These are phyloP conservation scores for Glomeris marginata DNA, from an alignment of 2,888 invertebrate genomes.

Conservation along the genomic window DNA sequence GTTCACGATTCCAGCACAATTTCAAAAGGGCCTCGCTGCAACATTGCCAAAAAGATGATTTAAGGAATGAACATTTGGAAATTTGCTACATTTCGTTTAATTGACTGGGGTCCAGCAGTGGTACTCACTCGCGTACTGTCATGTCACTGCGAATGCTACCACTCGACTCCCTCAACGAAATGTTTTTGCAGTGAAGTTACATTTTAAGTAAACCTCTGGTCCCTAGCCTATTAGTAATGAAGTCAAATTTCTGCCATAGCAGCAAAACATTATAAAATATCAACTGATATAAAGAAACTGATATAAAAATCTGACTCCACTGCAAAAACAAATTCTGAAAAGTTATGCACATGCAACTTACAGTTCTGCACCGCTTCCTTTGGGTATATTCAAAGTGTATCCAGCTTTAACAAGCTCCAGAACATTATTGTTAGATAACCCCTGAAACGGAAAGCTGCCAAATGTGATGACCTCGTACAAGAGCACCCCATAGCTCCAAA, in stretches of 20 bases:
- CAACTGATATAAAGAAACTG: not conserved
- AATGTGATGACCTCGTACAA: slow-evolving; percentile 72
- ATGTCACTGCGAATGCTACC: no score
- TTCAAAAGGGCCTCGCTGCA: slow-evolving; percentile 55
- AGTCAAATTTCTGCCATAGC: no score
- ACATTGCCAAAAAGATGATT: slow-evolving; percentile 12
- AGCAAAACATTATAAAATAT: not conserved
- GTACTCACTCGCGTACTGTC: no score
- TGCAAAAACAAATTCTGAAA: no score
- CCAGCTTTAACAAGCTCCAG: slow-evolving; percentile 63
- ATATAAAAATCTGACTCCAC: no score
- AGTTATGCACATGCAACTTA: no score
- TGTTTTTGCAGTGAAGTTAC: no score
- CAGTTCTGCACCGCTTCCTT: slow-evolving; percentile 61
- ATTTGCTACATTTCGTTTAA: not conserved
- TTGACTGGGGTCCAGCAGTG: no score
- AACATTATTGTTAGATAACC: slow-evolving; percentile 69
- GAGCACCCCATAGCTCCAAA: slow-evolving; percentile 80
- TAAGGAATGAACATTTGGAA: not conserved
- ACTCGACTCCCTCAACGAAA: no score
- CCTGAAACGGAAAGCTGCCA: slow-evolving; percentile 80
- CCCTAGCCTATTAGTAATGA: no score
- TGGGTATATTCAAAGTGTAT: slow-evolving; percentile 53
- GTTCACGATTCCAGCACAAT: slow-evolving; percentile 61
- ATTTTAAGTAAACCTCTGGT: no score